Evolutionary conservation across 2,113 vertebrate species (phyloP).

Genomic region (Hyaena hyaena): DNA sequence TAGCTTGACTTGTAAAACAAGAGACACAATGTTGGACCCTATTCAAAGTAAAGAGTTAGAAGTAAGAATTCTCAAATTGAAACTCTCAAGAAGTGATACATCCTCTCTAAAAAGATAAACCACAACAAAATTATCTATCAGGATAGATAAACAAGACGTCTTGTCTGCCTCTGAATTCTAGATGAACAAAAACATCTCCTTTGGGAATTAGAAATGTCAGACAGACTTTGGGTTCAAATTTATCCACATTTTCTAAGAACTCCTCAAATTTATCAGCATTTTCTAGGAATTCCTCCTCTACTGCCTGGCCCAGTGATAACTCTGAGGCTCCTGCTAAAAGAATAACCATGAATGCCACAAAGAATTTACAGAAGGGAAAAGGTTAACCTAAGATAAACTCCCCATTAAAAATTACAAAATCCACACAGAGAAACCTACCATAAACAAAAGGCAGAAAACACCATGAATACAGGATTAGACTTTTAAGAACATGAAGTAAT

Average conservation of each 20-base stretch:
- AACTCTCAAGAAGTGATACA: not conserved
- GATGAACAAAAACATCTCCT: not conserved
- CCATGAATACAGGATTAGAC: not conserved
- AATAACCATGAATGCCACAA: not conserved
- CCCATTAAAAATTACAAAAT: slow-evolving; percentile 32
- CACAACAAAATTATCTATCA: not conserved
- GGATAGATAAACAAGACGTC: not conserved
- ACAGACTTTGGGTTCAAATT: not conserved
- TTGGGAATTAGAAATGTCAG: not conserved
- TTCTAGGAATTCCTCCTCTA: slow-evolving; percentile 24
- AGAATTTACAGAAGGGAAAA: not conserved
- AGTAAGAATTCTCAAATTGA: not conserved
- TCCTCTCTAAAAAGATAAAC: not conserved
- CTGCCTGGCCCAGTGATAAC: not conserved
- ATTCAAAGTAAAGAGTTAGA: not conserved
- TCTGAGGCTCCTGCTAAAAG: slow-evolving; percentile 7
- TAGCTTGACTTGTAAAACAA: not conserved
- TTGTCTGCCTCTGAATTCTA: not conserved
- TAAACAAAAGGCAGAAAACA: not conserved
- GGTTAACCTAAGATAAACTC: not conserved
- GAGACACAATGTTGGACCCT: not conserved
- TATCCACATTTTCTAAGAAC: slow-evolving; percentile 5
- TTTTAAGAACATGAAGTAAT: not conserved
- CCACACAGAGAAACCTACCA: not conserved
- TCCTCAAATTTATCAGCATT: not conserved